phyloP scores from a whole-genome alignment of 2,888 invertebrate genomes.

The Eilema sororculum region DNA sequence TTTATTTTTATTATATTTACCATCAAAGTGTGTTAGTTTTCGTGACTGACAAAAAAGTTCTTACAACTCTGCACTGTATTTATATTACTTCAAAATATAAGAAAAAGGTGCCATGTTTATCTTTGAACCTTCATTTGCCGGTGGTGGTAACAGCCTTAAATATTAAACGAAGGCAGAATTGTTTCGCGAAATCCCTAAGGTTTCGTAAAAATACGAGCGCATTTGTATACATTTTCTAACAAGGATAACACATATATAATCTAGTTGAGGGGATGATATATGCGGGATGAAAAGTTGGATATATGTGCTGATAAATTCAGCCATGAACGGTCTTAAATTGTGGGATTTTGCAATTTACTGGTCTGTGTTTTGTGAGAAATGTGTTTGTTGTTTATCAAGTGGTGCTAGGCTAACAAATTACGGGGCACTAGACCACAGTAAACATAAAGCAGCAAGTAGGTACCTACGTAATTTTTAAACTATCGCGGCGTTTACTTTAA shows the following conservation, averaged over 20 bases:
- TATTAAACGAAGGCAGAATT: not conserved
- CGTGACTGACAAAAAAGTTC: not conserved
- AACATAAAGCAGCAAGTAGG: not conserved
- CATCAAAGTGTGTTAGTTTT: not conserved
- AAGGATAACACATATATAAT: not conserved
- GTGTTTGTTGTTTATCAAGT: not conserved
- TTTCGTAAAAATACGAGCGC: not conserved
- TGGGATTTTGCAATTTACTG: constrained; percentile 8
- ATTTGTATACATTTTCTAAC: not conserved
- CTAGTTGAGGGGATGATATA: not conserved
- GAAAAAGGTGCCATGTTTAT: not conserved
- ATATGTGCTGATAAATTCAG: not conserved
- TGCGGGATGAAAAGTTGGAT: not conserved
- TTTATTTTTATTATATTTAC: too few relatives aligned
- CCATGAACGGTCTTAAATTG: constrained; percentile 1
- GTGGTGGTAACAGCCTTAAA: constrained; percentile 1
- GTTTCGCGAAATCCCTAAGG: constrained; percentile 3
- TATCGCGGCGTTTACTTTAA: too few relatives aligned
- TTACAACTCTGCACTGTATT: not conserved
- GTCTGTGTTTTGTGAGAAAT: not conserved
- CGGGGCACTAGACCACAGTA: not conserved
- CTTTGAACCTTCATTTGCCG: not conserved
- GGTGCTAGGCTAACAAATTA: not conserved
- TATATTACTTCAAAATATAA: not conserved
- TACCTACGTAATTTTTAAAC: too few relatives aligned